A percentile compares a stretch with the other conserved stretches of the same genome.
Conservation (phyloP, 2,888 invertebrate genomes). For the Amphipoea lucens region DNA sequence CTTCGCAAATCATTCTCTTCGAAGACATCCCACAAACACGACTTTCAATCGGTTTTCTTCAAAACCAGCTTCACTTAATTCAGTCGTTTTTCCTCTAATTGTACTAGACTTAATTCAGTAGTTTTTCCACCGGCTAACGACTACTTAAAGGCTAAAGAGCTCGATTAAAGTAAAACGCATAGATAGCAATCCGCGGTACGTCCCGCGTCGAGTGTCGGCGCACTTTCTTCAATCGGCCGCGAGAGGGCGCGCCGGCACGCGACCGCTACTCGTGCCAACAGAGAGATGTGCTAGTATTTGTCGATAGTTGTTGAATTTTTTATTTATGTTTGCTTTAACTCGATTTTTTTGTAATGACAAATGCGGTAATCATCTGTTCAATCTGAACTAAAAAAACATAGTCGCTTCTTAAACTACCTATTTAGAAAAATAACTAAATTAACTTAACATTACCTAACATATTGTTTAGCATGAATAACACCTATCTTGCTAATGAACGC, state of each 20-base stretch:
- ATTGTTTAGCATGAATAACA: neutral
- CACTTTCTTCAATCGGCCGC: constrained; percentile 80
- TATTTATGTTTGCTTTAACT: neutral
- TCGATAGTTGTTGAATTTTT: constrained; percentile 41
- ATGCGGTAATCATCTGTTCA: too few species aligned
- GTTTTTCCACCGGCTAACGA: constrained; percentile 54
- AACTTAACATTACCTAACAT: neutral
- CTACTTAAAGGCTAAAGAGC: constrained; percentile 64
- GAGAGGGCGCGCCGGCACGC: constrained; percentile 86
- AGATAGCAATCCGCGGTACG: constrained; percentile 71
- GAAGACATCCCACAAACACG: constrained; percentile 20
- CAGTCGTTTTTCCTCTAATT: constrained; percentile 45
- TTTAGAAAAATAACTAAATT: neutral
- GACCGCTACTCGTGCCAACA: constrained; percentile 83
- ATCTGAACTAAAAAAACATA: neutral
- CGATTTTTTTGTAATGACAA: neutral
- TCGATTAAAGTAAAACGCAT: constrained; percentile 73
- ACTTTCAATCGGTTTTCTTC: constrained; percentile 28
- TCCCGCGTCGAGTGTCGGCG: constrained; percentile 65
- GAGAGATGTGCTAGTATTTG: constrained; percentile 64
- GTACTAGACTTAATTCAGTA: constrained; percentile 49
- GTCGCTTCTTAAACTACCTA: neutral
- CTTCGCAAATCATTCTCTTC: constrained; percentile 1
- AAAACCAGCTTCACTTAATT: constrained; percentile 35
- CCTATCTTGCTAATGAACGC: neutral